Evolutionary conservation across 2,797 vertebrate species (phyloP).

Genomic region (Ibycter americanus): DNA sequence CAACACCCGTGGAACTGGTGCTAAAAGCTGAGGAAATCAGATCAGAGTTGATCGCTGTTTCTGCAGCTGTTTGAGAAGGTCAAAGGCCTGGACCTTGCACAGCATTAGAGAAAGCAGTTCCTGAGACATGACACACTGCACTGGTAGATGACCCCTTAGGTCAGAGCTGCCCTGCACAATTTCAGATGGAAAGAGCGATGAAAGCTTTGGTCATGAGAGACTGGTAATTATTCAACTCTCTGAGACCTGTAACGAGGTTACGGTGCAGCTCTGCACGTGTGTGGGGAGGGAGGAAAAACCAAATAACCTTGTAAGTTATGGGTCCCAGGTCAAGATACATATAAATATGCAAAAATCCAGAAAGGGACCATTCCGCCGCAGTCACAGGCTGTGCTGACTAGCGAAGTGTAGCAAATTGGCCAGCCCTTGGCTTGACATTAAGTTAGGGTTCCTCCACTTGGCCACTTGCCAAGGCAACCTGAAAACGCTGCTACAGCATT

Average conservation of each 20-base stretch:
- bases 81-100: neutral
- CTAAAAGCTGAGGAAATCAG: slow-evolving; percentile 23
- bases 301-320: neutral
- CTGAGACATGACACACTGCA: neutral
- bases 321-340: neutral
- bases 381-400: neutral
- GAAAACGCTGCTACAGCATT: neutral
- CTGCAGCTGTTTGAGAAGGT: neutral
- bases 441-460: neutral
- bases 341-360: neutral
- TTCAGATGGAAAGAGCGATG: neutral
- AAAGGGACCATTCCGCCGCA: neutral
- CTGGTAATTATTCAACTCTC: neutral
- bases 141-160: neutral
- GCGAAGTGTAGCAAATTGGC: neutral
- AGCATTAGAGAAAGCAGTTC: neutral
- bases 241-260: neutral
- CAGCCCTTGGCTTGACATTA: neutral
- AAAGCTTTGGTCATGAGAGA: neutral
- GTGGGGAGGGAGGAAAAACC: neutral
- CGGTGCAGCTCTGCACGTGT: neutral
- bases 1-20: neutral
- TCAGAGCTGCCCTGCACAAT: slow-evolving; percentile 4
- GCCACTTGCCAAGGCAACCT: neutral
- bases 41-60: neutral